Evolutionary conservation across 2,797 vertebrate species (phyloP).

Genomic region (Calcarius lapponicus): DNA sequence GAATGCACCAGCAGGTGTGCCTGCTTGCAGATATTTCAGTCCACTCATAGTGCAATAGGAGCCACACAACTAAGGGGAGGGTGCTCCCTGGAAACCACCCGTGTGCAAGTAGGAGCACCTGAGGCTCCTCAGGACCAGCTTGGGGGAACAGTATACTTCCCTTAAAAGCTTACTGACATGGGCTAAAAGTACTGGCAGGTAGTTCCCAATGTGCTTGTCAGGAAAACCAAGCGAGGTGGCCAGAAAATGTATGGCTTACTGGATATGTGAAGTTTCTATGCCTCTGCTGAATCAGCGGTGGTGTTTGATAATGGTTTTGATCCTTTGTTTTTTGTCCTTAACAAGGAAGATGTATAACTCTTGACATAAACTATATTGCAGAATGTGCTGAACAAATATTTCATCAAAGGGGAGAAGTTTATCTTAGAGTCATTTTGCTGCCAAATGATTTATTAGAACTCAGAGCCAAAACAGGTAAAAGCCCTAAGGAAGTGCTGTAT

Average conservation of each 20-base stretch:
- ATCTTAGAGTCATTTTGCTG: neutral
- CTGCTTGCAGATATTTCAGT: neutral
- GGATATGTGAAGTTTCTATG: neutral
- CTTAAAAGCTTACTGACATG: neutral
- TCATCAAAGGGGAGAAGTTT: slow-evolving; percentile 4
- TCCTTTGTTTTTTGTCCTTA: neutral
- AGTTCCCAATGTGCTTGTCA: neutral
- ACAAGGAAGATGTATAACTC: neutral
- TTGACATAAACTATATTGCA: neutral
- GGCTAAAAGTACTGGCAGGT: neutral
- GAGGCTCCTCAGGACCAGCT: neutral
- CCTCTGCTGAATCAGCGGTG: neutral
- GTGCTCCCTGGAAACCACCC: neutral
- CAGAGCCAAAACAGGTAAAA: neutral
- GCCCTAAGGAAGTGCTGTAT: neutral
- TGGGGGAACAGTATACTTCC: neutral
- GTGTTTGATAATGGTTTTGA: neutral
- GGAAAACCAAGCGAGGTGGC: neutral
- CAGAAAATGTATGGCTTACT: neutral
- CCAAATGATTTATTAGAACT: slow-evolving; percentile 17
- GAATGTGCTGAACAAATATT: slow-evolving; percentile 6
- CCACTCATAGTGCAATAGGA: neutral
- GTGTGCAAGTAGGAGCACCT: neutral
- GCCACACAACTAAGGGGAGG: neutral
- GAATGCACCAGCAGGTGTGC: neutral